Base-by-base conservation (phyloP, 1,140 invertebrate species). In the Pygmarrhopalites habei region DNA sequence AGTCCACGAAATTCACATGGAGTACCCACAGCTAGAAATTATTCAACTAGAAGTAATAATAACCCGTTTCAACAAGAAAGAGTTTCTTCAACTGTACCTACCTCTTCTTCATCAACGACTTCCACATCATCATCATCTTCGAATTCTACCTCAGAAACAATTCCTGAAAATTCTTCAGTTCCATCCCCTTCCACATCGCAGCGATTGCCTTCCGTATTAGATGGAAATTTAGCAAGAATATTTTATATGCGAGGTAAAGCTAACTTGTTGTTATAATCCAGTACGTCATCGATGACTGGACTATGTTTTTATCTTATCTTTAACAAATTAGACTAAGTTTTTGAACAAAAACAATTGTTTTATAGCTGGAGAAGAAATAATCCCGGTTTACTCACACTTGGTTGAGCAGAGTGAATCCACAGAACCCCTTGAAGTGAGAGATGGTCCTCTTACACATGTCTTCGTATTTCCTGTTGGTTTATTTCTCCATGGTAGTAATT, bases 381-480 rank as follows among this genome's bases (percentile, higher is more conserved):
- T 70, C 26, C 69, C 69, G 19, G 69, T 70, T 0, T 70, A 70
- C 32, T 56, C 51, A 0, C 52, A 47, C 32, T 51, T 49, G 28
- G 21, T 46, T 0, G 62, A 53, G 17, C 44, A 30, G 5, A 35
- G 28, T 0, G 53, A 60, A 7, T 29, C 25, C 0, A 47, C 46
- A 39, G 30, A 56, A 14, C 3, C 53, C 10, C 26, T 25, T 30
- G 59, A 65, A 25, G 23, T 62, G 10, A 39, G 65, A 19, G 65
- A 70, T 19, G 51, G 62, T 21, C 64, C 58, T 19, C 28, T 58
- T 2, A 28, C 43, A 5, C 43, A 65, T 46, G 61, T 70, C 1
- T 70, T 56, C 52, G n/a, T 62, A n/a, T 66, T 67, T 23, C 69
- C 69, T 7, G 66, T 67, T 26, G 66, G 69, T 1, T 43, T 70